Percentiles rank a stretch among this genome's conserved stretches.
phyloP scores from a whole-genome alignment of 1,140 invertebrate genomes.

The Magallana angulata region DNA sequence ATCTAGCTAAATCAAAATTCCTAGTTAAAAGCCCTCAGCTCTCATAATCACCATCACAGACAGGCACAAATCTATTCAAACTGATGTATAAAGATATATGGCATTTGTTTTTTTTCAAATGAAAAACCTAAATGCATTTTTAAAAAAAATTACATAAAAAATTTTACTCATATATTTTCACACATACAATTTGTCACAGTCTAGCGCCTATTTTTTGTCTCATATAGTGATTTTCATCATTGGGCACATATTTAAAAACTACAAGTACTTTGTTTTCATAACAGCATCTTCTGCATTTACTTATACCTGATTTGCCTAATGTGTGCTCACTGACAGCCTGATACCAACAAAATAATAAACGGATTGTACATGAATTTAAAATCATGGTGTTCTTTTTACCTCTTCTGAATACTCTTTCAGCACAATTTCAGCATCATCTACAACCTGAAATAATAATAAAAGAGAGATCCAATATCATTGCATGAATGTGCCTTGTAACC shows the following conservation, averaged over 20 bases:
- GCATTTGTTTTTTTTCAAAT: not conserved
- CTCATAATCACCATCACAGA: conserved; percentile 33
- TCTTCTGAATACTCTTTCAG: conserved; percentile 61
- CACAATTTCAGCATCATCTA: conserved; percentile 73
- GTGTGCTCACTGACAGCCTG: too few species aligned
- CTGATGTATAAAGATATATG: not conserved
- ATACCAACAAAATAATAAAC: too few species aligned
- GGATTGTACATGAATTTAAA: not conserved
- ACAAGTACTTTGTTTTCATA: not conserved
- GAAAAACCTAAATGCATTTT: not conserved
- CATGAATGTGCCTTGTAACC: too few species aligned
- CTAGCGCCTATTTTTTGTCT: not conserved
- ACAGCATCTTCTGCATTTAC: too few species aligned
- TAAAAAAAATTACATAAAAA: not conserved
- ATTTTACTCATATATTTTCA: not conserved
- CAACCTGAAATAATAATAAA: conserved; percentile 58
- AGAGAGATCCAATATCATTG: not conserved
- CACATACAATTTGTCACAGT: not conserved
- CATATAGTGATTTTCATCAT: conserved; percentile 21
- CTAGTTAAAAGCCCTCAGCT: not conserved
- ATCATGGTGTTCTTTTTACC: conserved; percentile 49
- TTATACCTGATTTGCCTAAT: too few species aligned
- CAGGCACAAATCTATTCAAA: not conserved
- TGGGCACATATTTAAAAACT: not conserved
- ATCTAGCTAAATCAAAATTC: too few species aligned